Conservation (phyloP, 2,113 vertebrate genomes). For the Andinoacara biseriatus region DNA sequence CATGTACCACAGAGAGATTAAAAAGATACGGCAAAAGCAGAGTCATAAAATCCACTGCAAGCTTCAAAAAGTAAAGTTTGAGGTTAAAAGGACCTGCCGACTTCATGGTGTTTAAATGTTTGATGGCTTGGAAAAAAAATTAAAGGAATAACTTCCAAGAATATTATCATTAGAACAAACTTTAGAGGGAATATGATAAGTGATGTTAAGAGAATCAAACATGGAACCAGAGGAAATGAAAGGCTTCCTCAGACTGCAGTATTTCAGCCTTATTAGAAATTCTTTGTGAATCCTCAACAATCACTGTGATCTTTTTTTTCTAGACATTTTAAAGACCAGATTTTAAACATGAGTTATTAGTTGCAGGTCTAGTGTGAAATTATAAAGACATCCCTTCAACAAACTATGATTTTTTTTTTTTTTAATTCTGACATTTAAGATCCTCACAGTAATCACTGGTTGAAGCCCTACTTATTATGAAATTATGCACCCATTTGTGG, state of each 20-base stretch:
- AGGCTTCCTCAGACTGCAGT: background rate
- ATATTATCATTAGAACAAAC: background rate
- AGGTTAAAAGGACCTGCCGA: background rate
- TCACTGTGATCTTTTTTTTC: background rate
- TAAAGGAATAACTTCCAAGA: background rate
- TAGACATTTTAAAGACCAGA: background rate
- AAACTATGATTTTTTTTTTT: background rate
- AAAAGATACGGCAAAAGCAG: background rate
- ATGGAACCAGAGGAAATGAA: background rate
- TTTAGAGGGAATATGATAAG: conserved; percentile 4
- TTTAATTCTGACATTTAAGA: background rate
- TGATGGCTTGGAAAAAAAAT: background rate
- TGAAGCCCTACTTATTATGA: background rate
- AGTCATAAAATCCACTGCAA: background rate
- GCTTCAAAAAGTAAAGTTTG: background rate
- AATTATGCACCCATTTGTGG: background rate
- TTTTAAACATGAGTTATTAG: background rate
- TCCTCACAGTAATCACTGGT: background rate
- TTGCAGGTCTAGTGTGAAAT: background rate
- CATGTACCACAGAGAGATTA: background rate
- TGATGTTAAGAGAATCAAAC: background rate
- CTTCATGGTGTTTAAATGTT: background rate
- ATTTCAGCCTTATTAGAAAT: background rate
- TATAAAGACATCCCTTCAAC: background rate
- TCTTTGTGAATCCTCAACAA: background rate